A percentile compares a stretch with the other conserved stretches of the same genome.
Conservation (phyloP, 2,888 invertebrate genomes). For the Acleris literana region DNA sequence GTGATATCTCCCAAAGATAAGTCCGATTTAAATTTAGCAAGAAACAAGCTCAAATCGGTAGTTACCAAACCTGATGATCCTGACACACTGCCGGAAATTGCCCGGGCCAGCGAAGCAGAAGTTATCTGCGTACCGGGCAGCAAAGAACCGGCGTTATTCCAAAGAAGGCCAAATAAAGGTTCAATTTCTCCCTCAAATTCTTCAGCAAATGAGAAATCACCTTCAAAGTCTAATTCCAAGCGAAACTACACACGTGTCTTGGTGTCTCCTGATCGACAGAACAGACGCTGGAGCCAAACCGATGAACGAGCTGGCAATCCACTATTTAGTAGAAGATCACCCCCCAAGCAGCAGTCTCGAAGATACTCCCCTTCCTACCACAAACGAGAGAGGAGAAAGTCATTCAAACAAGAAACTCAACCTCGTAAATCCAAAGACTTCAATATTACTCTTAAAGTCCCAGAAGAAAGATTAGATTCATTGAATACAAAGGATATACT, state of each 20-base stretch:
- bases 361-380: constrained; percentile 53
- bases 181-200: constrained; percentile 45
- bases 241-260: constrained; percentile 70
- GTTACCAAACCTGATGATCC: constrained; percentile 47
- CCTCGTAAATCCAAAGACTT: constrained; percentile 57
- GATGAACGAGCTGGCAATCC: constrained; percentile 48
- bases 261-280: constrained; percentile 63
- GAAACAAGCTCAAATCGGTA: constrained; percentile 67
- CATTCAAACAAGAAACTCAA: constrained; percentile 48
- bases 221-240: constrained; percentile 45
- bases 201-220: constrained; percentile 41
- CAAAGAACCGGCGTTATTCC: constrained; percentile 74
- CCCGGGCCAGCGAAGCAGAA: constrained; percentile 62
- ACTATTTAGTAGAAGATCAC: constrained; percentile 63
- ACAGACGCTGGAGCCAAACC: constrained; percentile 48
- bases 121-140: constrained; percentile 64
- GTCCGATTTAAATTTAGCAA: constrained; percentile 57
- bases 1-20: constrained; percentile 44
- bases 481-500: constrained; percentile 74
- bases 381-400: constrained; percentile 69
- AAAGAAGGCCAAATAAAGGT: constrained; percentile 65
- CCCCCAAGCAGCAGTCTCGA: constrained; percentile 49
- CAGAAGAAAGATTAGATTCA: constrained; percentile 68
- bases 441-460: constrained; percentile 75
- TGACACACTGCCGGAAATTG: constrained; percentile 71